Base-by-base conservation (phyloP, 1,140 invertebrate species). In the Arctopsyche grandis region DNA sequence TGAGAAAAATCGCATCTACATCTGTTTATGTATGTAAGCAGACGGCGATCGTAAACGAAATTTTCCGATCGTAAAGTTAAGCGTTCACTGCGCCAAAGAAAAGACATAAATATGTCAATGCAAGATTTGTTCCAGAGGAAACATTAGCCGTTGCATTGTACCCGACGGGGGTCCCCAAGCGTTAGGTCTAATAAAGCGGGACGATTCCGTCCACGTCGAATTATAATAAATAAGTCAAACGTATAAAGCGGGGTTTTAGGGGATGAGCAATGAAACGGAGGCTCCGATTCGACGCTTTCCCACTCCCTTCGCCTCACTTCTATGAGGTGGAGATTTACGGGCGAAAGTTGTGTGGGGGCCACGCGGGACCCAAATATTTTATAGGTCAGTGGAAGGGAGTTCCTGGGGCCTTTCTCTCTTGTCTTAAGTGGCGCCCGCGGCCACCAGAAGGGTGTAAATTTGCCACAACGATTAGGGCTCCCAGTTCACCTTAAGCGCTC, bases 311-410 rank as follows among this genome's bases (percentile, higher is more conserved):
- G 5, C 24, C 12, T 22, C 38, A 48, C 63, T 19, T 69, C 43
- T 69, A 46, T 24, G 5, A 63, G 63, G 63, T 24, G 19, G 43
- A 76, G 63, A 77, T 77, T 77, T 77, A 77, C 60, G 43, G 44
- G 60, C 16, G 38, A 77, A 77, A 77, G 75, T 77, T 77, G 75
- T 22, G 26, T 19, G 63, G 63, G 44, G 56, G 21, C 19, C n/a
- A 5, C 19, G 19, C 29, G 63, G 75, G 12, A 26, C 24, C 46
- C 10, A 22, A 63, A 63, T 76, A 76, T 66, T 77, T 77, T 77
- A 77, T 77, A 77, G 75, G 75, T 77, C 75, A 77, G 38, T 43
- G n/a, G 46, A 52, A 56, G 16, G 63, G 24, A n/a, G 16, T 24
- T 21, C 12, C 26, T 9, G 21, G 21, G 0, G 24, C 24, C n/a